These are phyloP conservation scores for Zeuzera pyrina DNA, from an alignment of 2,888 invertebrate species.

Conservation along the genomic window DNA sequence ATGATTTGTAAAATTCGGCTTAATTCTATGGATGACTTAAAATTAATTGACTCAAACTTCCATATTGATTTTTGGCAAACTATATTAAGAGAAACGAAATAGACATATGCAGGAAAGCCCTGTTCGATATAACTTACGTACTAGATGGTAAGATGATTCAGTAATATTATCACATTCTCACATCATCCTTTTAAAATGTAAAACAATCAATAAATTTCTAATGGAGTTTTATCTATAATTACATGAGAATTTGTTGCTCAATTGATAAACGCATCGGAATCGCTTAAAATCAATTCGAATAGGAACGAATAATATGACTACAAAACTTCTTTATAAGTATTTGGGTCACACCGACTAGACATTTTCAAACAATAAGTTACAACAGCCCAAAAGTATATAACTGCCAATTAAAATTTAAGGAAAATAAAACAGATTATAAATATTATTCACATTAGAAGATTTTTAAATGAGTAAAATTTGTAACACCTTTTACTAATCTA, in stretches of 20 bases:
- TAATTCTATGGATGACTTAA: constrained; percentile 67
- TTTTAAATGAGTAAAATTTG: constrained; percentile 28
- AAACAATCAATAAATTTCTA: constrained; percentile 42
- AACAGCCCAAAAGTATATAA: constrained; percentile 33
- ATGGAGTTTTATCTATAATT: constrained; percentile 42
- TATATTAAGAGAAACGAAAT: constrained; percentile 17
- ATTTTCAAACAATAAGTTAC: constrained; percentile 34
- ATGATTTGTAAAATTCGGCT: constrained; percentile 36
- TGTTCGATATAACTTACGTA: constrained; percentile 34
- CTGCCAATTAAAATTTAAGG: constrained; percentile 37
- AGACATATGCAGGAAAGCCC: constrained; percentile 24
- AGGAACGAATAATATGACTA: constrained; percentile 57
- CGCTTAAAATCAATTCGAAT: constrained; percentile 37
- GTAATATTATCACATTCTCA: constrained; percentile 54
- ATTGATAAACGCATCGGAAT: constrained; percentile 26
- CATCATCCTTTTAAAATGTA: constrained; percentile 34
- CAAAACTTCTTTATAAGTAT: constrained; percentile 47
- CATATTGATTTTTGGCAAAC: constrained; percentile 45
- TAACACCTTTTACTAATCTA: constrained; percentile 51
- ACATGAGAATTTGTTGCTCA: constrained; percentile 40
- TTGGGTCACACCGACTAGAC: constrained; percentile 65
- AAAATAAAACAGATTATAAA: constrained; percentile 2
- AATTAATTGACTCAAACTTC: constrained; percentile 65
- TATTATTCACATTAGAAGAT: not conserved
- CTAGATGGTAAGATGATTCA: constrained; percentile 45